Evolutionary conservation across 2,888 invertebrate species (phyloP), one percentile per base, ranked within the genome.

Genomic region (Aphelenchoides bicaudatus): DNA sequence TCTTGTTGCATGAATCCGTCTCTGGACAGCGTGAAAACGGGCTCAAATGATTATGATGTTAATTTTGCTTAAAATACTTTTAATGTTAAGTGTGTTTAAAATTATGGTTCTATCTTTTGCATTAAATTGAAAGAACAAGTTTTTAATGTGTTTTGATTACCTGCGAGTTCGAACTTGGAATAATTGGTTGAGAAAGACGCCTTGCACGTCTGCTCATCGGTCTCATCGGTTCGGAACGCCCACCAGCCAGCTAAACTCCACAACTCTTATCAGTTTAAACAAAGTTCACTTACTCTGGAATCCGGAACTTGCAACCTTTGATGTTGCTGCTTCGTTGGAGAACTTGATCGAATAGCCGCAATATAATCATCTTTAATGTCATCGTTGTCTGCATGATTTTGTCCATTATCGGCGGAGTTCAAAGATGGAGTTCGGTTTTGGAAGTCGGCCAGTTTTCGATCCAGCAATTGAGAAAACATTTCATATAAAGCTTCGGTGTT

Each of bases 401-500:
- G 43, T n/a, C 25, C 43, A n/a, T 6, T 25, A 8, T 21, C 23
- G 43, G 43, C 43, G 23, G 43, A 8, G 16, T 13, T 16, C 13
- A 34, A 13, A 19, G 43, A n/a, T 8, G 43, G 43, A 8, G 21
- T 19, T 10, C 34, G 34, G n/a, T 34, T 10, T 34, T n/a, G 34
- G 34, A 34, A n/a, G 34, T 10, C 34, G 34, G 34, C 10, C 34
- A n/a, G 34, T 10, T 43, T 43, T 43, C 43, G 16, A 43, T 43
- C 43, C 46, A 63, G 28, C 25, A 63, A 27, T 5, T 34, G 27
- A 10, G 60, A 58, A 50, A 63, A 63, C 67, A 73, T 47, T 13
- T 55, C 47, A 61, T 75, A 75, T 16, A 75, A 62, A 19, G 50
- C 34, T 3, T 75, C 75, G 28, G 71, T 61, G 53, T 74, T 71